phyloP scores from a whole-genome alignment of 2,888 invertebrate genomes.

The Endomychus coccineus region DNA sequence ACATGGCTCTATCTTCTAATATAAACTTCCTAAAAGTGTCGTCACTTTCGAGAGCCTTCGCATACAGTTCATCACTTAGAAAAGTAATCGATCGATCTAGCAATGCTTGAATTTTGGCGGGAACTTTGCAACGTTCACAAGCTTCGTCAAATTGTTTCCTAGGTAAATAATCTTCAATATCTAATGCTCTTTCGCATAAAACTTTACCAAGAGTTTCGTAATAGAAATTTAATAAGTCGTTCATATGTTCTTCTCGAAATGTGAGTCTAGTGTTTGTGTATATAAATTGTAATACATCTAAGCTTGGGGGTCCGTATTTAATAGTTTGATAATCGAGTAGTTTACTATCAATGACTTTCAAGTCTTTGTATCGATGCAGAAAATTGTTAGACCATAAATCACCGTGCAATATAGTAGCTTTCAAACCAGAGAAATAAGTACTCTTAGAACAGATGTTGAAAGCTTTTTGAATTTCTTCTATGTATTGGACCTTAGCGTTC shows the following conservation, averaged over 20 bases:
- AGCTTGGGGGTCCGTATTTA: slow-evolving; percentile 29
- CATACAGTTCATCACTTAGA: slow-evolving; percentile 23
- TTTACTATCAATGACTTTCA: slow-evolving; percentile 21
- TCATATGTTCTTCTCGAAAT: slow-evolving; percentile 26
- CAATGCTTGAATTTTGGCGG: slow-evolving; percentile 27
- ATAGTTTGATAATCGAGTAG: slow-evolving; percentile 35
- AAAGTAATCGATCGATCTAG: slow-evolving; percentile 30
- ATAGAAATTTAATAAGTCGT: slow-evolving; percentile 30
- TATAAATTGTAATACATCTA: slow-evolving; percentile 32
- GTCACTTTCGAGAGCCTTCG: slow-evolving; percentile 21
- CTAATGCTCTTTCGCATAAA: slow-evolving; percentile 18
- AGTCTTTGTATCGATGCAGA: slow-evolving; percentile 26
- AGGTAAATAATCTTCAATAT: slow-evolving; percentile 19
- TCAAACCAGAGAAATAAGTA: slow-evolving; percentile 11
- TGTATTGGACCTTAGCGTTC: slow-evolving; percentile 20
- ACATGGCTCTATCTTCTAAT: slow-evolving; percentile 28
- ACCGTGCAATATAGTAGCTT: slow-evolving; percentile 29
- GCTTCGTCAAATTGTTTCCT: slow-evolving; percentile 22
- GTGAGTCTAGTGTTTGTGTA: slow-evolving; percentile 29
- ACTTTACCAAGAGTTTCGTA: slow-evolving; percentile 24
- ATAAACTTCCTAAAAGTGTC: slow-evolving; percentile 27
- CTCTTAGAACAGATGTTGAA: neutral
- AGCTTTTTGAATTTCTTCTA: slow-evolving; percentile 11
- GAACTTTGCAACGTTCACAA: slow-evolving; percentile 21
- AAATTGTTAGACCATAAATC: slow-evolving; percentile 37